Base-by-base conservation (phyloP, 92 coral and sea anemone species). In the Palythoa heliodiscus region DNA sequence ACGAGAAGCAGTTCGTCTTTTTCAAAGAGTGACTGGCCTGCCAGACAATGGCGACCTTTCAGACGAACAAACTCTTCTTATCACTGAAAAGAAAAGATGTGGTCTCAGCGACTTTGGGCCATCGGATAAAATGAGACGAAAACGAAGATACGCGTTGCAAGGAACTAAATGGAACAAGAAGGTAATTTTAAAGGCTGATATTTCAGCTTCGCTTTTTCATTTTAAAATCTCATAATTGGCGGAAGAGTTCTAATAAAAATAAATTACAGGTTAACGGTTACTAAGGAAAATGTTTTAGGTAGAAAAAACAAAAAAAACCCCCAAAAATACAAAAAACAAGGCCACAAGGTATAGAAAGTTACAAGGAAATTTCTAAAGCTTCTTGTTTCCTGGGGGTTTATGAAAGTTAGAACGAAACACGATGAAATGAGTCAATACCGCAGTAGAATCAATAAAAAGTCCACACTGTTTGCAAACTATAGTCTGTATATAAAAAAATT, bases 21-120 rank as follows among this genome's bases (percentile, higher is more conserved):
- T 96, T 58, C 98, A 96, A 76, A 88, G 87, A 19, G 82, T 91
- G 57, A 95, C 95, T 11, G 98, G 96, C 9, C 70, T 91, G 11
- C 60, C 89, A 9, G 98, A 83, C 71, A 94, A 95, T 11, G 98
- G 98, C 5, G 86, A 72, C 4, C 55, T 96, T 10, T 75, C 88
- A 6, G 93, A 96, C 47, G 92, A 91, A 11, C 86, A 79, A 3
- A 93, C 98, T 3, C 82, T 94, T 76, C 58, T 76, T 12, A 73
- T 92, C 83, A 93, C 95, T 60, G 90, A 92, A 1, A 78, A 68
- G 25, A 75, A 91, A 11, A 88, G 98, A 52, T 96, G 98, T 48
- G 98, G 95, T 16, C 57, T 96, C 83, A 84, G 95, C 37, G 98
- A 96, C 77, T 86, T 91, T 58, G 95, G 98, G 39, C 93, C 96